Percentiles rank a stretch among this genome's conserved stretches.
Evolutionary conservation across 2,113 vertebrate species (phyloP).

Genomic region (Tringa solitaria): DNA sequence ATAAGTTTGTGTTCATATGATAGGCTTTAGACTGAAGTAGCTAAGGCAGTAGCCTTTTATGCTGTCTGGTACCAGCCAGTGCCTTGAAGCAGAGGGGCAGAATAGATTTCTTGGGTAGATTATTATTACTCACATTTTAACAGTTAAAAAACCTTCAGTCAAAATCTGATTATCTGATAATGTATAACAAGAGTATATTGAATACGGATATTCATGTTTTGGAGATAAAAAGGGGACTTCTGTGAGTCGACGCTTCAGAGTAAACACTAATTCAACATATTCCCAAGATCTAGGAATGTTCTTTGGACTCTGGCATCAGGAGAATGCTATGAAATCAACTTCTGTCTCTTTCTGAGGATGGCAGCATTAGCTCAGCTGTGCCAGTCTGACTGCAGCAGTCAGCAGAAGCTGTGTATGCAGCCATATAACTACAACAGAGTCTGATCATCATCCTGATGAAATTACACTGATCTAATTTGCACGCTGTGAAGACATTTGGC

Average conservation of each 20-base stretch:
- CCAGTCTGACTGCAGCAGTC: conserved; percentile 55
- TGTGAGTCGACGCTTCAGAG: neutral
- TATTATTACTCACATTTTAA: neutral
- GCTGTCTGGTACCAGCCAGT: neutral
- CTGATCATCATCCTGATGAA: conserved; percentile 83
- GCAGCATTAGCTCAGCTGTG: conserved; percentile 75
- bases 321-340: conserved; percentile 29
- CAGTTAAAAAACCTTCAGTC: neutral
- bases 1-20: neutral
- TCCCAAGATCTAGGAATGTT: neutral
- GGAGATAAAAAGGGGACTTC: neutral
- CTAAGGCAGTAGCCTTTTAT: neutral
- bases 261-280: neutral
- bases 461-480: conserved; percentile 89
- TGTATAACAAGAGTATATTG: neutral
- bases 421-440: conserved; percentile 71
- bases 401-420: conserved; percentile 71
- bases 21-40: neutral
- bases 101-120: neutral
- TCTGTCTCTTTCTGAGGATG: conserved; percentile 61
- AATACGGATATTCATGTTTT: neutral
- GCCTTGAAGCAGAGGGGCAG: neutral
- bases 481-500: conserved; percentile 84
- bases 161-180: neutral
- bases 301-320: conserved; percentile 35